Evolutionary conservation across 2,113 vertebrate genomes (phyloP).

Genomic region (Onychostruthus taczanowskii): DNA sequence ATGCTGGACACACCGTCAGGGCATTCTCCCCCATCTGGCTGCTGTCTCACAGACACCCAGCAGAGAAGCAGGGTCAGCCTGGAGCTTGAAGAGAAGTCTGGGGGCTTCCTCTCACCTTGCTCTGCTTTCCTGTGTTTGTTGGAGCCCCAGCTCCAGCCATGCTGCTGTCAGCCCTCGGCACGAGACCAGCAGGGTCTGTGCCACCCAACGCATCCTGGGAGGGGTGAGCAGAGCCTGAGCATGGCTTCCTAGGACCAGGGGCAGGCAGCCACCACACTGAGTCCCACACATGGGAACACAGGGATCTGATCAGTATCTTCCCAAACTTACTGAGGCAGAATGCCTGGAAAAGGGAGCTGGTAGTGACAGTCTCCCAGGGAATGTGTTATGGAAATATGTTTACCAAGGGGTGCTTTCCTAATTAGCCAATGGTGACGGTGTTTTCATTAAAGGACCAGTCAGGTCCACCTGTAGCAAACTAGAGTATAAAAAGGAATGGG

Average conservation of each 20-base stretch:
- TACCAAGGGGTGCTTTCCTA: too few species aligned
- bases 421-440: too few species aligned
- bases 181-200: not conserved
- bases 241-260: not conserved
- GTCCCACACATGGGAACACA: not conserved
- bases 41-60: not conserved
- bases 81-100: not conserved
- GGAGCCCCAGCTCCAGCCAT: not conserved
- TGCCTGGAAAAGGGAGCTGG: not conserved
- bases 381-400: too few species aligned
- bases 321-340: not conserved
- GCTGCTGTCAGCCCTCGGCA: fast-evolving
- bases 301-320: not conserved
- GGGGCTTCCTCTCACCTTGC: not conserved
- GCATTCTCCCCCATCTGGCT: not conserved
- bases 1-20: fast-evolving
- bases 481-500: too few species aligned
- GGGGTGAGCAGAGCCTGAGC: not conserved
- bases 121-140: not conserved
- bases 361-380: not conserved
- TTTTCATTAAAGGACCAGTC: too few species aligned
- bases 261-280: too few species aligned
- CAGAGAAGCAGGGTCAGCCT: not conserved
- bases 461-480: too few species aligned
- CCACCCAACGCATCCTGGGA: not conserved